Evolutionary conservation across 1,140 invertebrate genomes (phyloP).

Genomic region (Halotydeus destructor): DNA sequence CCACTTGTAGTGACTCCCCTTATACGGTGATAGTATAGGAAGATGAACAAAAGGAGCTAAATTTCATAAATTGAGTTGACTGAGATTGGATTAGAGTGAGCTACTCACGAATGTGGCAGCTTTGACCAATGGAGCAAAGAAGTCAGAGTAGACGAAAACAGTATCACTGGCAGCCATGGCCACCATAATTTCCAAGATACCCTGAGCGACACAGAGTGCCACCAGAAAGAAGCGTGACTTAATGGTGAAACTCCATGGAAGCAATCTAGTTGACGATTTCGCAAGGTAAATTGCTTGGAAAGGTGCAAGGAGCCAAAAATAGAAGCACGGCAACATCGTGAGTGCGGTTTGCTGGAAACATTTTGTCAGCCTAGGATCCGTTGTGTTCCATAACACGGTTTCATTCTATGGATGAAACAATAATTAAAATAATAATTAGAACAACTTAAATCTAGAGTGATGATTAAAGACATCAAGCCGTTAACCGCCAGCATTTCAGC

Average conservation of each 20-base stretch:
- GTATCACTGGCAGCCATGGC: too few relatives aligned
- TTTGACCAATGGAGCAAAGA: conserved; percentile 8
- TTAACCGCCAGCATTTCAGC: too few relatives aligned
- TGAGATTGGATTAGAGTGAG: too few relatives aligned
- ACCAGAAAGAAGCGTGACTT: conserved; percentile 12
- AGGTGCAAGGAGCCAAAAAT: conserved; percentile 24
- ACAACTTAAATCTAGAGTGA: too few relatives aligned
- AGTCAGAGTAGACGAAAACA: not conserved
- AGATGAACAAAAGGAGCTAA: too few relatives aligned
- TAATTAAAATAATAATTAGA: too few relatives aligned
- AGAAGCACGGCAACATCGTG: conserved; percentile 24
- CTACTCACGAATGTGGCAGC: conserved; percentile 8
- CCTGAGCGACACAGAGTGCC: not conserved
- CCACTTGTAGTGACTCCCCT: too few relatives aligned
- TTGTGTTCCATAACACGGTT: conserved; percentile 16
- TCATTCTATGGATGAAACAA: too few relatives aligned
- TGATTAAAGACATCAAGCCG: too few relatives aligned
- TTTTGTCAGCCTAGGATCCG: conserved; percentile 19
- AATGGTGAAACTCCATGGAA: conserved; percentile 17
- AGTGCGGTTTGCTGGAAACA: conserved; percentile 24
- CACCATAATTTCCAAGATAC: not conserved
- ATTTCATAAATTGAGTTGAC: too few relatives aligned
- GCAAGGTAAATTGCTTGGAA: conserved; percentile 13
- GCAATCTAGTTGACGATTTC: conserved; percentile 5
- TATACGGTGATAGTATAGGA: conserved; percentile 34